These are phyloP conservation scores for Artemia franciscana DNA, from an alignment of 1,140 invertebrate genomes.

Conservation along the genomic window DNA sequence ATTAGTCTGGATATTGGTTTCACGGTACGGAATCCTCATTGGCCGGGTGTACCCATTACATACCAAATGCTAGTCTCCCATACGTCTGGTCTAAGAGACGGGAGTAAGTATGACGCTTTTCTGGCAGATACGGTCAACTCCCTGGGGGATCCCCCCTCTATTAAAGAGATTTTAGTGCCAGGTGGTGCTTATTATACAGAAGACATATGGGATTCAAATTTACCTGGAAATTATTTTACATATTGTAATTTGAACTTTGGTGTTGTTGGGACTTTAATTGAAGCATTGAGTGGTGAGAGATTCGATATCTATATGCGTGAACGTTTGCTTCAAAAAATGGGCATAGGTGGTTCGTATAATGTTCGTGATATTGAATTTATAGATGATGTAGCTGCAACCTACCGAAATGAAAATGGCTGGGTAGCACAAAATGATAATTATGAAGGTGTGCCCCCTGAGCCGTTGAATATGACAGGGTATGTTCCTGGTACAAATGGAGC, in stretches of 20 bases:
- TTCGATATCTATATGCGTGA: background rate
- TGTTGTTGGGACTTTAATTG: background rate
- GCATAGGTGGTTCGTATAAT: background rate
- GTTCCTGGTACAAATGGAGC: background rate
- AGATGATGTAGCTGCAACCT: background rate
- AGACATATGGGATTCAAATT: background rate
- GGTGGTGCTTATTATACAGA: background rate
- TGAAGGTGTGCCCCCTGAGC: background rate
- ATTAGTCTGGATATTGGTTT: background rate
- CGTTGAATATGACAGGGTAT: background rate
- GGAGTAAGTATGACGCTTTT: background rate
- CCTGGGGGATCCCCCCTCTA: background rate
- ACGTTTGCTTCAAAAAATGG: background rate
- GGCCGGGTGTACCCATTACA: background rate
- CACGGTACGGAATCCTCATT: background rate
- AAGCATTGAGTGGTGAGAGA: background rate
- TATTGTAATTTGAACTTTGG: background rate
- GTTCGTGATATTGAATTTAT: background rate
- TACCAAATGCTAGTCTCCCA: background rate
- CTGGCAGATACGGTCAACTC: background rate
- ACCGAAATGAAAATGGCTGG: background rate
- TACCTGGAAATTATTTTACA: background rate
- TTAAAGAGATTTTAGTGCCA: background rate
- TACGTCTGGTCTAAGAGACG: background rate
- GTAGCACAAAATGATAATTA: background rate